A percentile compares a stretch with the other conserved stretches of the same genome.
phyloP scores from a whole-genome alignment of 2,113 vertebrate genomes.

The Sander lucioperca region DNA sequence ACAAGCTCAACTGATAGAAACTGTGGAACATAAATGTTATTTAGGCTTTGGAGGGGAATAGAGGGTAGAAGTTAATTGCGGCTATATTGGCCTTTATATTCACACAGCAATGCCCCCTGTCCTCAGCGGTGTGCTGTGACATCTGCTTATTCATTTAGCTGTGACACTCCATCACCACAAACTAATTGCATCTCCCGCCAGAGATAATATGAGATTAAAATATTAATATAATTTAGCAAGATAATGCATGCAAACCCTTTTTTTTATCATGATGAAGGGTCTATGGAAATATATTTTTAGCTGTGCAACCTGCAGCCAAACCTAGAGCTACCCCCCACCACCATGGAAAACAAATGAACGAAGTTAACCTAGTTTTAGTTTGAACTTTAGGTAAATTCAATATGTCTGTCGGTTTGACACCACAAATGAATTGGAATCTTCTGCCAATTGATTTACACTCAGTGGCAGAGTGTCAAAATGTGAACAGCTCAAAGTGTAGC shows the following conservation, averaged over 20 bases:
- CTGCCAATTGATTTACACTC: neutral
- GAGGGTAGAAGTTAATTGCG: constrained; percentile 65
- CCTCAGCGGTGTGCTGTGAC: constrained; percentile 46
- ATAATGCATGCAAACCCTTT: constrained; percentile 33
- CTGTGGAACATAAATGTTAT: constrained; percentile 61
- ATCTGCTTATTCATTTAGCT: constrained; percentile 62
- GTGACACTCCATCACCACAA: constrained; percentile 53
- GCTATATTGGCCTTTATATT: constrained; percentile 53
- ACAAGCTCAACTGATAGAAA: constrained; percentile 54
- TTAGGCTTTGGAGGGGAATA: constrained; percentile 49
- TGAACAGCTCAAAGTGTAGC: neutral
- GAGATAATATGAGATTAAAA: constrained; percentile 59
- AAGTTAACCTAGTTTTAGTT: neutral
- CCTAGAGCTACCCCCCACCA: neutral
- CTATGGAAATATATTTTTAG: constrained; percentile 40
- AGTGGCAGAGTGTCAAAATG: neutral
- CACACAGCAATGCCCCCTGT: constrained; percentile 48
- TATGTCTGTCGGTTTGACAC: neutral
- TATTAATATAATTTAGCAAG: constrained; percentile 49
- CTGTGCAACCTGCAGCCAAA: constrained; percentile 9
- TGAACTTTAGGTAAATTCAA: neutral
- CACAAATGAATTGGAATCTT: neutral
- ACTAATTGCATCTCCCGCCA: constrained; percentile 64
- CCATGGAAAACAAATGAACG: neutral
- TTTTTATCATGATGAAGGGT: constrained; percentile 7